phyloP scores from a whole-genome alignment of 2,888 invertebrate species.

The Apodemia duryi region DNA sequence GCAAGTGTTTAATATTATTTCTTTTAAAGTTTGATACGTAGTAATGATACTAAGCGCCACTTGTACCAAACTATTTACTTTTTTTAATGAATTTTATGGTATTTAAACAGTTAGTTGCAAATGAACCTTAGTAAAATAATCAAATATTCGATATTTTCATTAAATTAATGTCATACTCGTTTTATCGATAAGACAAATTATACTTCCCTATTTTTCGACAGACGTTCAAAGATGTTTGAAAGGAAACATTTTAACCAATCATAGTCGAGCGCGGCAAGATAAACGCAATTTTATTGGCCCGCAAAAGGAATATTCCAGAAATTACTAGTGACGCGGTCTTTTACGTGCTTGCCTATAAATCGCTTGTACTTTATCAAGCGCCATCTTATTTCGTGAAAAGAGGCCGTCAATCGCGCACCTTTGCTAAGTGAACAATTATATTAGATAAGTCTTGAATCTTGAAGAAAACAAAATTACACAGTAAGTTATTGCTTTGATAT shows the following conservation, averaged over 20 bases:
- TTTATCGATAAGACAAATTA: slow-evolving; percentile 15
- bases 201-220: slow-evolving; percentile 37
- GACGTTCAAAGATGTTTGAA: slow-evolving; percentile 28
- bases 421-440: slow-evolving; percentile 65
- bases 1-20: too few relatives aligned
- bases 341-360: slow-evolving; percentile 48
- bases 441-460: slow-evolving; percentile 46
- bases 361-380: slow-evolving; percentile 41
- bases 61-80: too few relatives aligned
- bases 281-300: slow-evolving; percentile 49
- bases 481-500: slow-evolving; percentile 46
- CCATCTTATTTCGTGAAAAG: slow-evolving; percentile 65
- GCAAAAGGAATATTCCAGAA: slow-evolving; percentile 67
- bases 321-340: slow-evolving; percentile 55
- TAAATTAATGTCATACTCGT: not conserved
- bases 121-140: too few relatives aligned
- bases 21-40: too few relatives aligned
- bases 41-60: too few relatives aligned
- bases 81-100: too few relatives aligned
- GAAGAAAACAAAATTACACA: slow-evolving; percentile 45
- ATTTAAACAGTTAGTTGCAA: too few relatives aligned
- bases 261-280: slow-evolving; percentile 34
- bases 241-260: slow-evolving; percentile 47
- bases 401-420: slow-evolving; percentile 75
- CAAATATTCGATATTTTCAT: not conserved